These are phyloP conservation scores for Perccottus glenii DNA, from an alignment of 2,113 vertebrate species.

Conservation along the genomic window DNA sequence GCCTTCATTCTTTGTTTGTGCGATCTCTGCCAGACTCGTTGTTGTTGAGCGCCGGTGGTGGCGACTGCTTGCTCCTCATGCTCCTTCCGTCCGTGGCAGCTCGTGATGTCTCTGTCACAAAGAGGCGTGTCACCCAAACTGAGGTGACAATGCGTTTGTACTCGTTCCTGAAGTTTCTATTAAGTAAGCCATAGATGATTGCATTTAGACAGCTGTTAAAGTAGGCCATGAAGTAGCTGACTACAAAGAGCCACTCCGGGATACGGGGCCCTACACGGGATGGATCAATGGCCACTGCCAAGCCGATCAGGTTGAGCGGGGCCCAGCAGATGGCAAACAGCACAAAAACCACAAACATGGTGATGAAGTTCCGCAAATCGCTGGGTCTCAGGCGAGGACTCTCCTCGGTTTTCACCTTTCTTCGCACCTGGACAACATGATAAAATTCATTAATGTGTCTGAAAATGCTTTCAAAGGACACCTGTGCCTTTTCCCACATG, in stretches of 20 bases:
- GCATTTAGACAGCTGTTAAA: constrained; percentile 96
- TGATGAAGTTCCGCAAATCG: constrained; percentile 88
- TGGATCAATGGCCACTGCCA: constrained; percentile 87
- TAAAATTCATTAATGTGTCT: constrained; percentile 1
- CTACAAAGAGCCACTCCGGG: constrained; percentile 89
- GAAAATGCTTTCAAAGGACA: too few species aligned
- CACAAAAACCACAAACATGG: constrained; percentile 93
- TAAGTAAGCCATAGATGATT: constrained; percentile 90
- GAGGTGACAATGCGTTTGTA: constrained; percentile 87
- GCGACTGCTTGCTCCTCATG: constrained; percentile 83
- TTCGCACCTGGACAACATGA: constrained; percentile 71
- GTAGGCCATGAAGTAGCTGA: constrained; percentile 95
- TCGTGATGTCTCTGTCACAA: constrained; percentile 84
- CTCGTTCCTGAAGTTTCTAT: constrained; percentile 91
- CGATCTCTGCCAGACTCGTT: constrained; percentile 76
- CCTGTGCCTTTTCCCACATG: too few species aligned
- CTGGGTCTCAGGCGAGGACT: constrained; percentile 79
- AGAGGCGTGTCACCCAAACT: constrained; percentile 84
- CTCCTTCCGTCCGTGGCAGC: constrained; percentile 79
- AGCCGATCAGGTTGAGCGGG: constrained; percentile 89
- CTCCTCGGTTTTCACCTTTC: constrained; percentile 84
- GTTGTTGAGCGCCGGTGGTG: constrained; percentile 81
- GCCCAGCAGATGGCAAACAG: constrained; percentile 94
- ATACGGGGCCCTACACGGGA: constrained; percentile 82
- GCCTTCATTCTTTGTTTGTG: constrained; percentile 58